Conservation (phyloP, 2,113 vertebrate species). For the Caracal caracal region DNA sequence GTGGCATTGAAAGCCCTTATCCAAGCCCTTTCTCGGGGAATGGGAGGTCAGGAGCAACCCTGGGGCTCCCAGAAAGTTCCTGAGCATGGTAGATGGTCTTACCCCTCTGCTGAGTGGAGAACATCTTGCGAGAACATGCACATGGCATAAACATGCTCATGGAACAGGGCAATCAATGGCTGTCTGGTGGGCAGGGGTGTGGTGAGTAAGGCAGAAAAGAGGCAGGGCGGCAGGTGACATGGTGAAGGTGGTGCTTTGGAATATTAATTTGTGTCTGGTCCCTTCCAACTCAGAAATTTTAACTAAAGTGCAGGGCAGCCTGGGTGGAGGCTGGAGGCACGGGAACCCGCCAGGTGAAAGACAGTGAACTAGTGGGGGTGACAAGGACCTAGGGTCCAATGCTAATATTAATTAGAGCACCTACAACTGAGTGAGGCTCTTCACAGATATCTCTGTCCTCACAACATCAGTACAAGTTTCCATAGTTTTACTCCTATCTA, state of each 20-base stretch:
- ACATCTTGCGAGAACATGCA: neutral
- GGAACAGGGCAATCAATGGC: neutral
- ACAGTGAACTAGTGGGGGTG: neutral
- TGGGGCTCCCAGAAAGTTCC: neutral
- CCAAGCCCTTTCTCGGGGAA: neutral
- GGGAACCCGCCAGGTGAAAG: neutral
- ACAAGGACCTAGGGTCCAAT: neutral
- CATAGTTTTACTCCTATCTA: neutral
- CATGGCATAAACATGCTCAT: accelerated
- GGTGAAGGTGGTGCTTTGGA: neutral
- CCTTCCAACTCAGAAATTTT: neutral
- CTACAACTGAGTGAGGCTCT: neutral
- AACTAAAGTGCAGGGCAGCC: neutral
- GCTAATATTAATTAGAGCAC: neutral
- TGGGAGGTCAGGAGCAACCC: neutral
- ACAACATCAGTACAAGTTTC: neutral
- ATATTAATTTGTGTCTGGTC: neutral
- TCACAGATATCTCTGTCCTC: neutral
- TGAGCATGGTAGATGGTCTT: neutral
- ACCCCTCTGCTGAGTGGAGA: neutral
- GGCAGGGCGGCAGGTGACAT: neutral
- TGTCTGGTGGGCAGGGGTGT: neutral
- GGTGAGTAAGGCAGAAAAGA: neutral
- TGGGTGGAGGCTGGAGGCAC: neutral
- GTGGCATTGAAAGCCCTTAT: neutral